Base-by-base conservation (phyloP, 2,888 invertebrate genomes). In the Linnaemya vulpina region DNA sequence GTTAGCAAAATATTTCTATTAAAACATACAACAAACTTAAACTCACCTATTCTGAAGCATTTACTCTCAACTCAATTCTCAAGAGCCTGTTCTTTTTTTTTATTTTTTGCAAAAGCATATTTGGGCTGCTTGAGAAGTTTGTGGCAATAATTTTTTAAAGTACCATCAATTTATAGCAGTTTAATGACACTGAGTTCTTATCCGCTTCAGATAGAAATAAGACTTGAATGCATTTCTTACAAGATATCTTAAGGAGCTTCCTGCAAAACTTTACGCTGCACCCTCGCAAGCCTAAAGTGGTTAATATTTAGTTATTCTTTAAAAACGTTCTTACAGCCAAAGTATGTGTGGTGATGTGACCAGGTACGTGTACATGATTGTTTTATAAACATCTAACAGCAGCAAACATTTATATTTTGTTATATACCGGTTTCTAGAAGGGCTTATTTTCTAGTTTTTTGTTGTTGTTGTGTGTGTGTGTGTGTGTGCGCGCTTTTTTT, bases 61-160 rank as follows among this genome's bases (percentile, higher is more conserved):
- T 85, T 82, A 38, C 62, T 75, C 85, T 79, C 53, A 75, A 80
- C 84, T 80, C 67, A 80, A 82, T 75, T 67, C 82, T 82, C 82
- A 71, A 85, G 82, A 71, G 82, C 70, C 43, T 78, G 77, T 75
- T 30, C 3, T 30, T 30, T 30, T 30, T 85, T 81, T 79, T 30
- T 30, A 3, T 85, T 81, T 79, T 85, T 85, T 71, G 55, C 62
- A 74, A 74, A 40, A 75, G 58, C 49, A 40, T 49, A 11, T 63
- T 30, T 51, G 65, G 65, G 76, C 51, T 30, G 76, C 13, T 49
- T 51, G 40, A 20, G 11, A 77, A 82, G 65, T 71, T 15, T 35
- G 7, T 58, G 8, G 11, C 1, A 40, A 40, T 40, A 40, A 3
- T 25, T 11, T 15, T 25, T 4, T 25, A 11, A 51, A 20, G 20